Conservation (phyloP, 1,140 invertebrate genomes). For the Drosophila neocordata region DNA sequence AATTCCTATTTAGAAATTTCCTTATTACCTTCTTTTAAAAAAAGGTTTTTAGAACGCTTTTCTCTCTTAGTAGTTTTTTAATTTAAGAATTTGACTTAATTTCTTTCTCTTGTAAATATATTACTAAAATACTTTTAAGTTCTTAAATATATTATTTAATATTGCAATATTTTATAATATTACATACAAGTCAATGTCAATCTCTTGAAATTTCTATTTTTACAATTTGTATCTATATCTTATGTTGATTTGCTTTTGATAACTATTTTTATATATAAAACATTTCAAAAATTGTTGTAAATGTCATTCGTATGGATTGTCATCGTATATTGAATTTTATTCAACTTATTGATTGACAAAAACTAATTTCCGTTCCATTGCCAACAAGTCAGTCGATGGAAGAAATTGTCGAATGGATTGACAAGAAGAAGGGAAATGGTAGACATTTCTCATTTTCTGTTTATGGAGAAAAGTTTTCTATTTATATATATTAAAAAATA, state of each 20-base stretch:
- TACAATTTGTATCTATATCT: neutral
- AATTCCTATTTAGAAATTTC: neutral
- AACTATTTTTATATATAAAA: neutral
- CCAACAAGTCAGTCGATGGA: neutral
- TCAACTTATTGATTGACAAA: conserved; percentile 40
- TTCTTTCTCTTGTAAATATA: no score
- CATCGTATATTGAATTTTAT: neutral
- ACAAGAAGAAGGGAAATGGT: neutral
- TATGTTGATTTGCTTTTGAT: neutral
- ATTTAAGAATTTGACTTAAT: no score
- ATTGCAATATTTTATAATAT: no score
- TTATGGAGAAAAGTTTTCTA: conserved; percentile 2
- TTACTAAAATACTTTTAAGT: no score
- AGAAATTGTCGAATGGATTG: neutral
- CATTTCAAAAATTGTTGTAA: neutral
- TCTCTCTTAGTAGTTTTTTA: neutral
- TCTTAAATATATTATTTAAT: no score
- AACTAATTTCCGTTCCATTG: conserved; percentile 54
- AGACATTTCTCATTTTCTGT: conserved; percentile 2
- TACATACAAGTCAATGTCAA: neutral
- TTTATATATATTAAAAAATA: neutral
- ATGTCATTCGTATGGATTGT: neutral
- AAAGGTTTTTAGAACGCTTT: neutral
- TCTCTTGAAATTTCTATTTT: neutral
- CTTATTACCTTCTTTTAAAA: neutral